Conservation (phyloP, 2,888 invertebrate species). For the Erebia palarica region DNA sequence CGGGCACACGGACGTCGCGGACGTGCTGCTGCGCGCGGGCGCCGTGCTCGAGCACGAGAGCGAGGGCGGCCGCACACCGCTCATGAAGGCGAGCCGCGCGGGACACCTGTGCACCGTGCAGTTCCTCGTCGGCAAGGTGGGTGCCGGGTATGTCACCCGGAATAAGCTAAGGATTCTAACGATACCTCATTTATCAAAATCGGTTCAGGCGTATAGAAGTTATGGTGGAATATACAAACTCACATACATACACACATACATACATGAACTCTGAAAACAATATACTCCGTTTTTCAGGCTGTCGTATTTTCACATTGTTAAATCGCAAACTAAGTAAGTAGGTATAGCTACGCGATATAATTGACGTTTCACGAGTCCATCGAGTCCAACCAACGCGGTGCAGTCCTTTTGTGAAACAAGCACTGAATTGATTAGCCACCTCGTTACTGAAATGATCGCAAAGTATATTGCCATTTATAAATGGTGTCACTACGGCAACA, state of each 20-base stretch:
- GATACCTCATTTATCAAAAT: no score
- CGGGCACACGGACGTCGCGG: conserved; percentile 98
- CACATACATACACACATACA: no score
- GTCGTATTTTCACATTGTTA: conserved; percentile 4
- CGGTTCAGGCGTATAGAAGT: no score
- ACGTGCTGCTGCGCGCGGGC: conserved; percentile 93
- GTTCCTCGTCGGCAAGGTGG: conserved; percentile 93
- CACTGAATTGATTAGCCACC: background rate
- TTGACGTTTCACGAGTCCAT: background rate
- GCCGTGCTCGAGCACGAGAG: conserved; percentile 97
- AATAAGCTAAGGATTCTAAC: no score
- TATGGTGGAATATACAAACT: no score
- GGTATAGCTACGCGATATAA: background rate
- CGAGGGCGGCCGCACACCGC: conserved; percentile 97
- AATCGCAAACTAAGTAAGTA: background rate
- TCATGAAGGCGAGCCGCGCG: conserved; percentile 99
- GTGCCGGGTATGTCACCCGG: no score
- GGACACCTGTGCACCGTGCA: conserved; percentile 98
- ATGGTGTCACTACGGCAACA: background rate
- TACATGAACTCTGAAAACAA: no score
- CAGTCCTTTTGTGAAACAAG: background rate
- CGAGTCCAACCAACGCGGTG: background rate
- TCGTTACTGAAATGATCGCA: background rate
- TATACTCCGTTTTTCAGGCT: no score
- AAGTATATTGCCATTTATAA: background rate